phyloP scores from a whole-genome alignment of 2,113 vertebrate genomes.

The Numida meleagris region DNA sequence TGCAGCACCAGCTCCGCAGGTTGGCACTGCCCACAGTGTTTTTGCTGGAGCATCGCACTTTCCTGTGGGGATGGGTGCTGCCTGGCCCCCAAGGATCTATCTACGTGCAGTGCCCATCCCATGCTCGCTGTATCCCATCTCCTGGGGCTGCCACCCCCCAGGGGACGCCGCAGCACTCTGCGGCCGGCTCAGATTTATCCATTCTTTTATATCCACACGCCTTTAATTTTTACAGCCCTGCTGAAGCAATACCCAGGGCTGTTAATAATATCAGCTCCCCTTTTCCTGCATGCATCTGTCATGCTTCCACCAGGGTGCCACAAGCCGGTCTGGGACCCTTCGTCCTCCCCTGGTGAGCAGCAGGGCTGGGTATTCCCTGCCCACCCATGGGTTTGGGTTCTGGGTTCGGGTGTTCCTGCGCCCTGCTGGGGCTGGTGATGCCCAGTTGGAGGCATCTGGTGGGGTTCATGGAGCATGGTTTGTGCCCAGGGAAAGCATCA shows the following conservation, averaged over 20 bases:
- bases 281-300: not conserved
- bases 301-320: not conserved
- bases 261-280: conserved; percentile 1
- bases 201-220: conserved; percentile 62
- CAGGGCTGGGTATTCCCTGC: not conserved
- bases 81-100: not conserved
- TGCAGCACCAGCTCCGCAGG: rapidly evolving
- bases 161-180: not conserved
- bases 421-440: not conserved
- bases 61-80: rapidly evolving
- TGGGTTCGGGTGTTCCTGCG: not conserved
- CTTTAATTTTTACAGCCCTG: conserved; percentile 67
- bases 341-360: no score
- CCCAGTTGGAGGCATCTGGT: rapidly evolving
- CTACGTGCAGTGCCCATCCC: rapidly evolving
- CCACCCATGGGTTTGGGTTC: not conserved
- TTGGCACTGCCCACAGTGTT: not conserved
- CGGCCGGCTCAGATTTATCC: conserved; percentile 40
- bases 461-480: rapidly evolving
- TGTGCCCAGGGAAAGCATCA: not conserved
- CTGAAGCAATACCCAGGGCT: conserved; percentile 39
- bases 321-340: rapidly evolving
- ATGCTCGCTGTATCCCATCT: rapidly evolving
- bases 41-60: not conserved
- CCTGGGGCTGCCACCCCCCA: not conserved